These are phyloP conservation scores for Callocephalon fimbriatum DNA, from an alignment of 2,113 vertebrate species.

Conservation along the genomic window DNA sequence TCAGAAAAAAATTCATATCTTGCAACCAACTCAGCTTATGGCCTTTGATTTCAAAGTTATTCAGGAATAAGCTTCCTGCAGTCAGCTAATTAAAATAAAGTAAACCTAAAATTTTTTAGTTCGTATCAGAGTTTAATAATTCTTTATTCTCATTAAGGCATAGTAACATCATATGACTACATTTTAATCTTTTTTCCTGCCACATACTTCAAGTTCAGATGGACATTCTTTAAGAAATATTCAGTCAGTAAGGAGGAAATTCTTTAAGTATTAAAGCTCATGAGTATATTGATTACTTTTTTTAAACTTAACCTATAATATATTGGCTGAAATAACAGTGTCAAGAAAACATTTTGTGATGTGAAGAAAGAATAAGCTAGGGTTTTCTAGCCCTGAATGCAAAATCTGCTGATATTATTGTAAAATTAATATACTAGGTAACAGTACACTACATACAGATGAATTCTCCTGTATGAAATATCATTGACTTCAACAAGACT, in stretches of 20 bases:
- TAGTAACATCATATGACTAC: not conserved
- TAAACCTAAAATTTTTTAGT: not conserved
- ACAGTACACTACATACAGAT: not conserved
- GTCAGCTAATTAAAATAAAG: constrained; percentile 13
- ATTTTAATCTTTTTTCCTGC: not conserved
- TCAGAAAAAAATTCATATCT: not conserved
- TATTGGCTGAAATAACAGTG: not conserved
- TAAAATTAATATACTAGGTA: not conserved
- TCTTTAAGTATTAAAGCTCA: not conserved
- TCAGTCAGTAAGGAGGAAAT: not conserved
- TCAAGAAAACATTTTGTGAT: not conserved
- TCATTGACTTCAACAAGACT: not conserved
- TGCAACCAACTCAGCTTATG: not conserved
- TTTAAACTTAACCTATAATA: not conserved
- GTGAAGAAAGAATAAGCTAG: not conserved
- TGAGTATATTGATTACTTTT: not conserved
- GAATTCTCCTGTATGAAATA: not conserved
- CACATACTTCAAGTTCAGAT: not conserved
- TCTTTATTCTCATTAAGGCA: not conserved
- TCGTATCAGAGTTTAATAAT: not conserved
- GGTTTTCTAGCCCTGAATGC: not conserved
- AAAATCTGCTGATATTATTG: not conserved
- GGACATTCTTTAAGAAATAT: not conserved
- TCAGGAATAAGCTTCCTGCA: not conserved
- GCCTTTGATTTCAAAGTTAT: constrained; percentile 2